Conservation (phyloP, 2,888 invertebrate genomes). For the Drosophila meridionalis region DNA sequence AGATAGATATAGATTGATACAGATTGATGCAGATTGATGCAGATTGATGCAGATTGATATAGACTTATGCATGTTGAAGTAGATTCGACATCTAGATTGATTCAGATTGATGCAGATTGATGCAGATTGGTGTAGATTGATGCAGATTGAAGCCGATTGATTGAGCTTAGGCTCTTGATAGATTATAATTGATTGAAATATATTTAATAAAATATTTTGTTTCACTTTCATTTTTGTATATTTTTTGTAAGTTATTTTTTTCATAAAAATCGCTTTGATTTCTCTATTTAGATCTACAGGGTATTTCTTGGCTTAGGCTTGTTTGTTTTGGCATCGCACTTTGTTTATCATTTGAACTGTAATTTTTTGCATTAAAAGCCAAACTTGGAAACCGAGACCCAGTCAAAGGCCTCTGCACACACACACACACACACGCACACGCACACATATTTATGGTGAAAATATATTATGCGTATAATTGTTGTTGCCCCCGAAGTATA, state of each 20-base stretch:
- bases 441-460: slow-evolving; percentile 54
- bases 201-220: too few relatives aligned
- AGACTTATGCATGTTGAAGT: too few relatives aligned
- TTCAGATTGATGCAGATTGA: background rate
- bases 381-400: slow-evolving; percentile 5
- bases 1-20: too few relatives aligned
- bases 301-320: background rate
- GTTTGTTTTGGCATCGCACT: background rate
- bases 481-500: slow-evolving; percentile 59
- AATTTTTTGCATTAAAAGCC: slow-evolving; percentile 21
- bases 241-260: too few relatives aligned
- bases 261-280: background rate
- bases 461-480: slow-evolving; percentile 79
- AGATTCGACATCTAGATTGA: too few relatives aligned
- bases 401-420: slow-evolving; percentile 17
- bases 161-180: background rate
- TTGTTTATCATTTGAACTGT: slow-evolving; percentile 18
- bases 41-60: too few relatives aligned
- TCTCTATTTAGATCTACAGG: background rate
- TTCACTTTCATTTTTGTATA: background rate
- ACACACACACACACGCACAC: background rate
- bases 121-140: background rate
- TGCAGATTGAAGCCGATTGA: too few relatives aligned
- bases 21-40: background rate
- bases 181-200: background rate